phyloP scores from a whole-genome alignment of 2,113 vertebrate species.

The Ceyx margarethae region DNA sequence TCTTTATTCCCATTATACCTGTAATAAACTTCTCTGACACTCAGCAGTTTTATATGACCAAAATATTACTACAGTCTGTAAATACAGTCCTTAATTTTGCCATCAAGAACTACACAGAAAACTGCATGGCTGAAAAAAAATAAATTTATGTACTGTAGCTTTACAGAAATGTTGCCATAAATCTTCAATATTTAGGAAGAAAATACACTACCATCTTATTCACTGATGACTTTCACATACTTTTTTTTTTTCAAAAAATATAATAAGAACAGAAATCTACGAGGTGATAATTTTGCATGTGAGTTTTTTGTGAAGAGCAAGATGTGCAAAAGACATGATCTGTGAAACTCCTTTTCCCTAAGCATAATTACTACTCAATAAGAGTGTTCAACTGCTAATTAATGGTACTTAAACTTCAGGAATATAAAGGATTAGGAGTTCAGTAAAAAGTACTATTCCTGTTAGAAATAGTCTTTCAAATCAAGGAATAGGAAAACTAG shows the following conservation, averaged over 20 bases:
- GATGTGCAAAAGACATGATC: neutral
- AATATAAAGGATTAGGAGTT: neutral
- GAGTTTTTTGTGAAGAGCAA: neutral
- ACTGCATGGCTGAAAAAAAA: neutral
- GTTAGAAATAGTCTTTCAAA: neutral
- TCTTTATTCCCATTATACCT: neutral
- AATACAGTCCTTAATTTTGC: neutral
- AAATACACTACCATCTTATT: neutral
- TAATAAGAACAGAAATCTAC: neutral
- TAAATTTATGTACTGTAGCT: neutral
- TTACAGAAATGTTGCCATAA: neutral
- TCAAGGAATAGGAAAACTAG: neutral
- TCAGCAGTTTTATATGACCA: neutral
- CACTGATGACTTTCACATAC: neutral
- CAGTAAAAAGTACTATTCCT: neutral
- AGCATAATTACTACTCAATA: neutral
- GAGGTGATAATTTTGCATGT: neutral
- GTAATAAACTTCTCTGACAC: neutral
- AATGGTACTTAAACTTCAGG: neutral
- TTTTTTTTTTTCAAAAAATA: neutral
- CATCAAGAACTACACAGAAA: neutral
- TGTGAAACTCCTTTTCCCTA: neutral
- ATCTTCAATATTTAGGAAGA: slow-evolving; percentile 13
- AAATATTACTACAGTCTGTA: neutral
- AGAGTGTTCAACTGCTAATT: neutral